Percentiles rank a stretch among this genome's conserved stretches.
These are phyloP conservation scores for Sphaeridia pumilis DNA, from an alignment of 2,888 invertebrate genomes.

Conservation along the genomic window DNA sequence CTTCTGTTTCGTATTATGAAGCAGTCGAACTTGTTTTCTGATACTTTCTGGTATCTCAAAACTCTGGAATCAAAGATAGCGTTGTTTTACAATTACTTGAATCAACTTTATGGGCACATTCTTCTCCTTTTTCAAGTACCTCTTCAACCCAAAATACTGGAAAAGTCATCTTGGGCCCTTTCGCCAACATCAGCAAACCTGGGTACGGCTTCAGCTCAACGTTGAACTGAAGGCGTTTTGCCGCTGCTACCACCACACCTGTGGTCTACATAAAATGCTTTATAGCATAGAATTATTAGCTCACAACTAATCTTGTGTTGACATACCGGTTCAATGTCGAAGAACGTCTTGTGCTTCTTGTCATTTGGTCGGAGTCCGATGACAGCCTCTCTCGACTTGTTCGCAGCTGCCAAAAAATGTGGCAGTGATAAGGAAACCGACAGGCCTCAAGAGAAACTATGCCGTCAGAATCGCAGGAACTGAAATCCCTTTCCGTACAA, in stretches of 20 bases:
- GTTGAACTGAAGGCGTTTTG: conserved; percentile 21
- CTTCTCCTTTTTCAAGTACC: too few relatives aligned
- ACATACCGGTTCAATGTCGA: conserved; percentile 22
- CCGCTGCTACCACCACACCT: conserved; percentile 14
- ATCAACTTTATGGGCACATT: neutral
- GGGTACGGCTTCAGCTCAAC: conserved; percentile 13
- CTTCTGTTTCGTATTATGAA: conserved; percentile 8
- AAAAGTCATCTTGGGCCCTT: conserved; percentile 10
- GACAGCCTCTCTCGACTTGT: too few relatives aligned
- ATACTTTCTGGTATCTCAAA: conserved; percentile 3
- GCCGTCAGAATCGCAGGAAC: conserved; percentile 41
- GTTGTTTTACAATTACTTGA: too few relatives aligned
- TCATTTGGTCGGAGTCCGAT: conserved; percentile 10
- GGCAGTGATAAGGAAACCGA: conserved; percentile 13
- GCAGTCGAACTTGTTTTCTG: neutral
- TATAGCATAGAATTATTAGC: too few relatives aligned
- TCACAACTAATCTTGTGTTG: too few relatives aligned
- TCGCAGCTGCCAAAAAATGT: conserved; percentile 18
- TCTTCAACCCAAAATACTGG: conserved; percentile 23
- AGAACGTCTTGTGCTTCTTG: conserved; percentile 18
- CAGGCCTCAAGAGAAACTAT: conserved; percentile 13
- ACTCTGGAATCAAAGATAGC: neutral
- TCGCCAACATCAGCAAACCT: conserved; percentile 12
- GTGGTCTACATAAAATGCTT: too few relatives aligned
- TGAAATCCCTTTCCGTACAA: conserved; percentile 41